phyloP scores from a whole-genome alignment of 2,113 vertebrate genomes.

The Pithys albifrons region DNA sequence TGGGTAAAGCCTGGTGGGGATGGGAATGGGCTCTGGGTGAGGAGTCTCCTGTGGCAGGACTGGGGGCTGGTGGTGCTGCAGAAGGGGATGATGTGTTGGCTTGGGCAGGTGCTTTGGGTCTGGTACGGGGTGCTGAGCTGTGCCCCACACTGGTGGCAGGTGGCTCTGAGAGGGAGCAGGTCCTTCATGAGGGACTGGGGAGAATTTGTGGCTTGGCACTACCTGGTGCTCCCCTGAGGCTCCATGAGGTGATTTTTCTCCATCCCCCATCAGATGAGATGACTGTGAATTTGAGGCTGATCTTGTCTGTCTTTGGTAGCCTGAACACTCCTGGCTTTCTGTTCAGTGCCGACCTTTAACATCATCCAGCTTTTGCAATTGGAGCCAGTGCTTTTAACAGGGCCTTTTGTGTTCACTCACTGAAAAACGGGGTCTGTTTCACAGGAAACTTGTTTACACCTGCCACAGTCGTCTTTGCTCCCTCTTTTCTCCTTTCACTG shows the following conservation, averaged over 20 bases:
- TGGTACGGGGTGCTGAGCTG: not conserved
- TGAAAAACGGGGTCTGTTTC: not conserved
- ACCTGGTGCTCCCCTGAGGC: not conserved
- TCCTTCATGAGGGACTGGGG: not conserved
- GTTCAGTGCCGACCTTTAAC: not conserved
- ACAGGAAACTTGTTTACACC: not conserved
- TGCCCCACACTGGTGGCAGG: not conserved
- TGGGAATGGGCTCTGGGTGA: not conserved
- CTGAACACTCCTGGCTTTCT: not conserved
- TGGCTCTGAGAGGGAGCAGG: not conserved
- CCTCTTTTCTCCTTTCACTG: not conserved
- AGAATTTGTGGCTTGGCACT: not conserved
- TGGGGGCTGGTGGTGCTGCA: not conserved
- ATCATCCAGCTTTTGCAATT: not conserved
- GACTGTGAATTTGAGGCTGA: not conserved
- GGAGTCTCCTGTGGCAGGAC: not conserved
- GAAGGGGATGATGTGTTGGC: not conserved
- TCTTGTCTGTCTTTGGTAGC: not conserved
- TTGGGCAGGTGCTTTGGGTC: not conserved
- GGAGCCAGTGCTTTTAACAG: not conserved
- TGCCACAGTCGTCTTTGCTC: not conserved
- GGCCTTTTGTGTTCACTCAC: not conserved
- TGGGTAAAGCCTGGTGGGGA: not conserved
- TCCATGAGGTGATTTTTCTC: not conserved
- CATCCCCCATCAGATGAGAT: not conserved